Conservation (phyloP, 2,888 invertebrate species). For the Leptarthrus brevirostris region DNA sequence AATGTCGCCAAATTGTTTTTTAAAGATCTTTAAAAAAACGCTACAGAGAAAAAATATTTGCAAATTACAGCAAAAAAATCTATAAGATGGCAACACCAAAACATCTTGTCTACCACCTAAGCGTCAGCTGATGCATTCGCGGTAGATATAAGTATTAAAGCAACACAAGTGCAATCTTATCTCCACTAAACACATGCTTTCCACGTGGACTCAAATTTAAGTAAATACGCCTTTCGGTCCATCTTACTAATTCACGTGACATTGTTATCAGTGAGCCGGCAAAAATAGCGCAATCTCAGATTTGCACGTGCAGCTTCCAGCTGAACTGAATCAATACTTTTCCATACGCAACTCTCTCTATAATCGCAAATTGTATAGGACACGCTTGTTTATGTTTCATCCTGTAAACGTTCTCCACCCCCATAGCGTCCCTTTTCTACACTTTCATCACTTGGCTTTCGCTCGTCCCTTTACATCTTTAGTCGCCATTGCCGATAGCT, state of each 20-base stretch:
- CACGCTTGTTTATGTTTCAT: constrained; percentile 30
- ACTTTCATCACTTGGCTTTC: neutral
- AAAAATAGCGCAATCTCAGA: constrained; percentile 45
- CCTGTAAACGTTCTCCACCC: neutral
- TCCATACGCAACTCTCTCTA: constrained; percentile 25
- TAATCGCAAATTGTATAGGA: constrained; percentile 2
- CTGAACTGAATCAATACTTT: constrained; percentile 20
- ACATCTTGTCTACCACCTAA: neutral
- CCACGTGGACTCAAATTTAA: neutral
- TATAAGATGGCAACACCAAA: too few relatives aligned
- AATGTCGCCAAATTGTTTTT: too few relatives aligned
- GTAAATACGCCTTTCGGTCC: too few relatives aligned
- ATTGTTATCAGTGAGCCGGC: constrained; percentile 22
- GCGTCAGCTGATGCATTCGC: neutral
- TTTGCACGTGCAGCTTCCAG: constrained; percentile 27
- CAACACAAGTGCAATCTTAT: too few relatives aligned
- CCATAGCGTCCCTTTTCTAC: constrained; percentile 8
- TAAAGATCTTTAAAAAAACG: too few relatives aligned
- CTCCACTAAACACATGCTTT: constrained; percentile 22
- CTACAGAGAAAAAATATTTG: too few relatives aligned
- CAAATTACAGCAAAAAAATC: too few relatives aligned
- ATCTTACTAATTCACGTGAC: too few relatives aligned
- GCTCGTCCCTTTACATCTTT: constrained; percentile 23
- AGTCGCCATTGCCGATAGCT: constrained; percentile 48
- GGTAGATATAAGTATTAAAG: too few relatives aligned